Evolutionary conservation across 2,888 invertebrate species (phyloP).

Genomic region (Acrocyrtus sp.): DNA sequence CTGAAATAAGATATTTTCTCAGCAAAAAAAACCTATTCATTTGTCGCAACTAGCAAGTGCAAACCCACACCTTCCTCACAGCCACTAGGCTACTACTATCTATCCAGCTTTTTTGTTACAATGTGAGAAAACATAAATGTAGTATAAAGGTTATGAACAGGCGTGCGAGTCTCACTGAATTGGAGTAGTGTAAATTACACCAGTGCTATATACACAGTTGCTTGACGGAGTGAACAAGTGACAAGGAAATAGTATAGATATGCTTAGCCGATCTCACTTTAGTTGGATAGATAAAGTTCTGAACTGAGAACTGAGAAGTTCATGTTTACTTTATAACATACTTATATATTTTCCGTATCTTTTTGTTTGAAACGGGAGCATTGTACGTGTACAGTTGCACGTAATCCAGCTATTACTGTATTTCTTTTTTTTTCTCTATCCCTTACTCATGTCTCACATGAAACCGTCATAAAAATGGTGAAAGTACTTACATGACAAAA

Average conservation of each 20-base stretch:
- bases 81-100: too few species aligned
- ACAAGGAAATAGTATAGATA: neutral
- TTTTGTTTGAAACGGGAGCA: too few species aligned
- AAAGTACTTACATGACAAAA: slow-evolving; percentile 46
- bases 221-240: neutral
- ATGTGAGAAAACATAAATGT: neutral
- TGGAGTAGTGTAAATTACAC: neutral
- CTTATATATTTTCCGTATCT: too few species aligned
- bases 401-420: slow-evolving; percentile 43
- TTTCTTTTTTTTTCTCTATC: slow-evolving; percentile 29
- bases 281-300: too few species aligned
- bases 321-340: too few species aligned
- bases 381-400: too few species aligned
- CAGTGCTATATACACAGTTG: neutral
- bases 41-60: too few species aligned
- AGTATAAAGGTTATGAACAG: too few species aligned
- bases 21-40: neutral
- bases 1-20: neutral
- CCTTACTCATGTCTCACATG: slow-evolving; percentile 17
- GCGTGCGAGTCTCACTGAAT: neutral
- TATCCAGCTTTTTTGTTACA: too few species aligned
- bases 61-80: too few species aligned
- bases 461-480: slow-evolving; percentile 43
- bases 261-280: neutral
- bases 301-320: too few species aligned